phyloP scores from a whole-genome alignment of 2,797 vertebrate species.

The Nyctibius grandis region DNA sequence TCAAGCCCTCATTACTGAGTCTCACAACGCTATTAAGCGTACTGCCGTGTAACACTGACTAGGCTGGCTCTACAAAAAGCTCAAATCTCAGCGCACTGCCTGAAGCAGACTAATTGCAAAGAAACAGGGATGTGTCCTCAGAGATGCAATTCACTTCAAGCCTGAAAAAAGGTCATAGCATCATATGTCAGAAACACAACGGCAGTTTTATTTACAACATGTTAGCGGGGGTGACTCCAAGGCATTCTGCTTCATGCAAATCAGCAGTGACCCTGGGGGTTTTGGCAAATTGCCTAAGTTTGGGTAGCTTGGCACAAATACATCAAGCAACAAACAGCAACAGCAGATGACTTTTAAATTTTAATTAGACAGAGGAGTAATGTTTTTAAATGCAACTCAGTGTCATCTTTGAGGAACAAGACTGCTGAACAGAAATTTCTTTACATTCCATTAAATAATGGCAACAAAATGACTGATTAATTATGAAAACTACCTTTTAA shows the following conservation, averaged over 20 bases:
- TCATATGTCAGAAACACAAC: not conserved
- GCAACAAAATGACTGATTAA: constrained; percentile 73
- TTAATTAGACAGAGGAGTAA: constrained; percentile 24
- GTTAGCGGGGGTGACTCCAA: not conserved
- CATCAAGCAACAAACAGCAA: constrained; percentile 31
- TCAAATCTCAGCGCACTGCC: not conserved
- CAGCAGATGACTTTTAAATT: constrained; percentile 14
- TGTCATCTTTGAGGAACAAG: constrained; percentile 50
- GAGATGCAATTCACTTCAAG: not conserved
- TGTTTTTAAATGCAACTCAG: constrained; percentile 44
- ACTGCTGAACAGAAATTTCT: constrained; percentile 61
- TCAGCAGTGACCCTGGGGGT: not conserved
- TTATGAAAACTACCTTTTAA: constrained; percentile 75
- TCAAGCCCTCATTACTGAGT: not conserved
- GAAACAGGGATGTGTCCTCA: not conserved
- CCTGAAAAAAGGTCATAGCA: not conserved
- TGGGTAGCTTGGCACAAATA: constrained; percentile 9
- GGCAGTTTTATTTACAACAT: not conserved
- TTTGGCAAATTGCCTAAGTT: not conserved
- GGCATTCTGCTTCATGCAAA: not conserved
- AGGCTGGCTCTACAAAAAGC: not conserved
- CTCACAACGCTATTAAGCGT: not conserved
- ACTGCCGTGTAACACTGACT: not conserved
- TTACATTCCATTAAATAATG: constrained; percentile 70
- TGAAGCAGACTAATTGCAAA: not conserved